phyloP scores from a whole-genome alignment of 1,140 invertebrate species.

The Vanessa atalanta region DNA sequence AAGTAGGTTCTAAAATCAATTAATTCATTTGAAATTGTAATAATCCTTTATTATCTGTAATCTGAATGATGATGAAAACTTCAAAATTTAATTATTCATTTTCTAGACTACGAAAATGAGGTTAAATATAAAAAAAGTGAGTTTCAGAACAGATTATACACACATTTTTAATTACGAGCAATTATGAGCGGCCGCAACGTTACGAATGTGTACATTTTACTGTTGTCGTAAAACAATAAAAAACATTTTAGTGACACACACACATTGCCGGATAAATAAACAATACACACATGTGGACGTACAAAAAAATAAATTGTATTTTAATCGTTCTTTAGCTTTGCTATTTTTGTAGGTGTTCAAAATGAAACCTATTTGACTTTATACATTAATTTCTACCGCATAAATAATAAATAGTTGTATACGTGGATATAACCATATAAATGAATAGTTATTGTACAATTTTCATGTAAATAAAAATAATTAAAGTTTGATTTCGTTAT shows the following conservation, averaged over 20 bases:
- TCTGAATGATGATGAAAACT: not conserved
- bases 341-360: constrained; percentile 10
- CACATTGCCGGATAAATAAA: constrained; percentile 56
- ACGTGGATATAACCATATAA: no score
- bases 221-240: constrained; percentile 36
- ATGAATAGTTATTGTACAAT: no score
- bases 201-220: constrained; percentile 15
- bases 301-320: constrained; percentile 27
- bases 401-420: no score
- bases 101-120: constrained; percentile 6
- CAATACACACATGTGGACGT: constrained; percentile 46
- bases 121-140: not conserved
- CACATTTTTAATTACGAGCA: constrained; percentile 32
- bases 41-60: no score
- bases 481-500: not conserved
- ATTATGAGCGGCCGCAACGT: constrained; percentile 30
- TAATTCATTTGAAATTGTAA: no score
- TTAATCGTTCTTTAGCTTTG: constrained; percentile 22
- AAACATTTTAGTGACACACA: constrained; percentile 46
- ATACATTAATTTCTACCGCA: no score
- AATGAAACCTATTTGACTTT: no score
- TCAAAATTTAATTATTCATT: not conserved
- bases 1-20: no score
- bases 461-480: no score
- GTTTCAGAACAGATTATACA: constrained; percentile 26